These are phyloP conservation scores for Thereva nobilitata DNA, from an alignment of 2,888 invertebrate genomes.

Conservation along the genomic window DNA sequence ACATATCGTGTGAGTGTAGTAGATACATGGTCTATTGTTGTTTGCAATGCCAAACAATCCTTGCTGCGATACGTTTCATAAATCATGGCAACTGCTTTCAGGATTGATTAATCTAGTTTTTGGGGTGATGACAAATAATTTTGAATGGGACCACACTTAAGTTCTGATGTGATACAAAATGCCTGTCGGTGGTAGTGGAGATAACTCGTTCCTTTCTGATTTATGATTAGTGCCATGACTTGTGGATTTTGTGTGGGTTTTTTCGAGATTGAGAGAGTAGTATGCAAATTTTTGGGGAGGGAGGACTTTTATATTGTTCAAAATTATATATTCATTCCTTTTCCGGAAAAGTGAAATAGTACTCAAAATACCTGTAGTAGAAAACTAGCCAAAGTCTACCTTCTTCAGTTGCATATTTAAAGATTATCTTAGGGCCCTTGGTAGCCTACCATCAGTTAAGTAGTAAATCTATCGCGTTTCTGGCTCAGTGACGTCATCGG, in stretches of 20 bases:
- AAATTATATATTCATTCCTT: no score
- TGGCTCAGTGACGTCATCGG: no score
- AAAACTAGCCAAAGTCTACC: no score
- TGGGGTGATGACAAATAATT: slow-evolving; percentile 14
- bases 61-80: slow-evolving; percentile 9
- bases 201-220: slow-evolving; percentile 23
- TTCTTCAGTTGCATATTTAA: no score
- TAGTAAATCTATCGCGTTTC: no score
- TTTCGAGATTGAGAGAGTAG: slow-evolving; percentile 1
- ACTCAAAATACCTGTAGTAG: no score
- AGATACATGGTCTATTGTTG: neutral
- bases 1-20: neutral
- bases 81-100: neutral
- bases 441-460: no score
- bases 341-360: no score
- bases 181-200: slow-evolving; percentile 1
- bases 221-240: slow-evolving; percentile 22
- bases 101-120: slow-evolving; percentile 17
- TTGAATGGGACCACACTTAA: slow-evolving; percentile 3
- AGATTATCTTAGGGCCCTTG: no score
- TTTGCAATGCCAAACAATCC: neutral
- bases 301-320: no score
- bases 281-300: slow-evolving; percentile 4
- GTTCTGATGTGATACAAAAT: neutral
- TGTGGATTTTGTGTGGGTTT: slow-evolving; percentile 12